Evolutionary conservation across 2,113 vertebrate genomes (phyloP).

Genomic region (Nycticorax nycticorax): DNA sequence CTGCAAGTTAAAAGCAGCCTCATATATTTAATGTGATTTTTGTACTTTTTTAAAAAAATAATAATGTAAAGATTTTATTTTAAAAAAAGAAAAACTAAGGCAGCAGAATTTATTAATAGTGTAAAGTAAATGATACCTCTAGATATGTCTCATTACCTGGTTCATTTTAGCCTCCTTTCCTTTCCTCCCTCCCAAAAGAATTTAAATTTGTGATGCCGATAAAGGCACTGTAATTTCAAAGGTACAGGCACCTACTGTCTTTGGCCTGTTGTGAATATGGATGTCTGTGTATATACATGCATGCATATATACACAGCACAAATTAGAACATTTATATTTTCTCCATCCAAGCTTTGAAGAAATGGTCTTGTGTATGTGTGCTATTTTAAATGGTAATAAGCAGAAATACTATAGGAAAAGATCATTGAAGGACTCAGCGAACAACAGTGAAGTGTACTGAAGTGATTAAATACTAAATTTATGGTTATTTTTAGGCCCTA

Average conservation of each 20-base stretch:
- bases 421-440: not conserved
- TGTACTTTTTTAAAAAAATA: not conserved
- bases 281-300: not conserved
- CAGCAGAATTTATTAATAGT: not conserved
- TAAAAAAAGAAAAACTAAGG: not conserved
- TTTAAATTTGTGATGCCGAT: not conserved
- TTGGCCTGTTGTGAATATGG: not conserved
- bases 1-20: not conserved
- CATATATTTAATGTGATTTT: not conserved
- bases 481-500: not conserved
- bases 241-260: not conserved
- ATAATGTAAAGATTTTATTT: not conserved
- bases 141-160: not conserved
- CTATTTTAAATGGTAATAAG: not conserved
- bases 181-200: fast-evolving
- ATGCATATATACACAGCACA: not conserved
- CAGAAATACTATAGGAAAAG: not conserved
- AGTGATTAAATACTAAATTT: not conserved
- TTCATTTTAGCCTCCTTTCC: not conserved
- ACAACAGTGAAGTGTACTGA: not conserved
- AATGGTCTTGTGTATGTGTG: not conserved
- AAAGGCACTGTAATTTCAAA: not conserved
- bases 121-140: not conserved
- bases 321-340: not conserved
- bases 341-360: not conserved